These are phyloP conservation scores for Micrasema longulum DNA, from an alignment of 1,140 invertebrate species.

Conservation along the genomic window DNA sequence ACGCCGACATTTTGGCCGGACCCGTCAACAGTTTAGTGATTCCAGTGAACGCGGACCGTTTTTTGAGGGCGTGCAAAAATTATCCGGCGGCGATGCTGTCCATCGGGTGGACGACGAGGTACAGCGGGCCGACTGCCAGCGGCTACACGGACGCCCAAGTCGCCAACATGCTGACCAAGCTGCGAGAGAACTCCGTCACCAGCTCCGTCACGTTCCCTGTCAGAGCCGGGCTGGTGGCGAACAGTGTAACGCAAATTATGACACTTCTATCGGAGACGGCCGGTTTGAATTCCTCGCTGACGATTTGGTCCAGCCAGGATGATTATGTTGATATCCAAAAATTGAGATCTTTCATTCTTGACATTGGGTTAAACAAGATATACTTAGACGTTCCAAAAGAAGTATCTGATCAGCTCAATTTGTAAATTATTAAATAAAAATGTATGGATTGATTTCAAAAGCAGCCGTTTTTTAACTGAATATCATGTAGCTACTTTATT, in stretches of 20 bases:
- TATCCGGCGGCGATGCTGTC: slow-evolving; percentile 80
- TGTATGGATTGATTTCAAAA: too few relatives aligned
- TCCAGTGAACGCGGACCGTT: slow-evolving; percentile 77
- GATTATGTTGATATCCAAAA: slow-evolving; percentile 73
- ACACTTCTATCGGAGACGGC: slow-evolving; percentile 66
- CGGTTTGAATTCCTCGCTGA: slow-evolving; percentile 71
- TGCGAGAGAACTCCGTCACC: slow-evolving; percentile 69
- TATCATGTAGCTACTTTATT: too few relatives aligned
- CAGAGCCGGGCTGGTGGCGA: slow-evolving; percentile 77
- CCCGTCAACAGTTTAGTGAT: slow-evolving; percentile 73
- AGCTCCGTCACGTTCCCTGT: slow-evolving; percentile 86
- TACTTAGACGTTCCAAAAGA: slow-evolving; percentile 78
- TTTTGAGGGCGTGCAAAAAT: slow-evolving; percentile 68
- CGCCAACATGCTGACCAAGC: slow-evolving; percentile 76
- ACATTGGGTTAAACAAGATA: slow-evolving; percentile 72
- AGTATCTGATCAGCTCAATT: slow-evolving; percentile 64
- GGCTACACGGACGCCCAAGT: slow-evolving; percentile 79
- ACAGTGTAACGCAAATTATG: slow-evolving; percentile 70
- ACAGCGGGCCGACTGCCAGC: slow-evolving; percentile 66
- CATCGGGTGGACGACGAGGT: slow-evolving; percentile 88
- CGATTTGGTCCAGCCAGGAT: slow-evolving; percentile 76
- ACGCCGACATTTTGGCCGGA: slow-evolving; percentile 88
- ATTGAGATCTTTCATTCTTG: slow-evolving; percentile 72
- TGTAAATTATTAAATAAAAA: too few relatives aligned
- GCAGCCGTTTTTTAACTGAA: too few relatives aligned